phyloP scores from a whole-genome alignment of 2,113 vertebrate genomes.

The Gymnogyps californianus region DNA sequence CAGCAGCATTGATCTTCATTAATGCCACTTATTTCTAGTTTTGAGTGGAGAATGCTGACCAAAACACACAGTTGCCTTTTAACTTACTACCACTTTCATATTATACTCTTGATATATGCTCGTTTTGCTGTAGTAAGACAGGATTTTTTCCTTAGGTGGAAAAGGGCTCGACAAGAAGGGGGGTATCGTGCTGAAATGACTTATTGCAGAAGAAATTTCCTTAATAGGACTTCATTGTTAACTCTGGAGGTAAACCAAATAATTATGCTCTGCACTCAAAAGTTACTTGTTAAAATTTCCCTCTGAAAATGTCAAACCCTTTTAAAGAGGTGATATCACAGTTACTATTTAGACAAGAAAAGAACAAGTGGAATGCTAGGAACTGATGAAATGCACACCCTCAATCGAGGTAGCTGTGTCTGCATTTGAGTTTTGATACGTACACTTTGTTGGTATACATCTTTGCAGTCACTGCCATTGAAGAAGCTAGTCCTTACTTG shows the following conservation, averaged over 20 bases:
- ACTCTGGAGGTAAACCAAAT: slow-evolving; percentile 84
- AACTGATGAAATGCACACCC: not conserved
- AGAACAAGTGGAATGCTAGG: not conserved
- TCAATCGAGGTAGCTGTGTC: rapidly evolving
- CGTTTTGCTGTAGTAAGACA: not conserved
- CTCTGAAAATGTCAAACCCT: not conserved
- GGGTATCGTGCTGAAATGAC: slow-evolving; percentile 82
- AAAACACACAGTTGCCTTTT: not conserved
- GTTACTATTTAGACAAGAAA: not conserved
- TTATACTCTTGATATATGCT: not conserved
- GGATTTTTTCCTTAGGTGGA: slow-evolving; percentile 80
- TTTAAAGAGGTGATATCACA: not conserved
- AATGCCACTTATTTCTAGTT: not conserved
- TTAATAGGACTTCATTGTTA: slow-evolving; percentile 88
- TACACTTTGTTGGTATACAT: not conserved
- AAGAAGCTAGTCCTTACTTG: not conserved
- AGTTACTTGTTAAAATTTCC: not conserved
- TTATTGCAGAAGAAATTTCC: slow-evolving; percentile 89
- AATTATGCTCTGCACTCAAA: not conserved
- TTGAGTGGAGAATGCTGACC: not conserved
- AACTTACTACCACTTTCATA: not conserved
- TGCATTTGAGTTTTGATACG: not conserved
- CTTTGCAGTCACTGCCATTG: not conserved
- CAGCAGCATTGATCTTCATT: not conserved
- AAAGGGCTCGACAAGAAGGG: slow-evolving; percentile 79